Evolutionary conservation across 2,797 vertebrate genomes (phyloP), one percentile per base, ranked within the genome.

Genomic region (Rhynchotus rufescens): DNA sequence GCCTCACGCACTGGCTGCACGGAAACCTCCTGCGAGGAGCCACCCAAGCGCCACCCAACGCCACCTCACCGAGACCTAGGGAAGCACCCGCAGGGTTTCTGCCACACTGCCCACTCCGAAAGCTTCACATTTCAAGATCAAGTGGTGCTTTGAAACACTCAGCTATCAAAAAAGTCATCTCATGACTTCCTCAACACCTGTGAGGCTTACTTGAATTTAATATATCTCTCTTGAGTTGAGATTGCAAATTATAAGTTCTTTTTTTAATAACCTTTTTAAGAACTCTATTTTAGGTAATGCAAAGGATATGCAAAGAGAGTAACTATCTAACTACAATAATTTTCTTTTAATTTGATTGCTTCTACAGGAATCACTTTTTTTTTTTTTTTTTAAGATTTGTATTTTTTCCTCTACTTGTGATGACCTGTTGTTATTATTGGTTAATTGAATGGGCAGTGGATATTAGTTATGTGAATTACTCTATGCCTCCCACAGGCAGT

Each of bases 401-500:
- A 68, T 15, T 51, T 84, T 92, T 91, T 22, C 40, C n/a, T 85
- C 42, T 57, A n/a, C 13, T 67, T 90, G 52, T 57, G 47, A 78
- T 68, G 28, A 61, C 36, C 75, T 65, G 52, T 34, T 90, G 36
- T 49, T 75, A 81, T 90, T 89, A 92, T 60, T 86, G 87, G 79
- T 94, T 88, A 93, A 94, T 75, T 85, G 89, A 92, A 84, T 62
- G 75, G 40, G 59, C 76, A 86, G 54, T 47, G 79, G 72, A 74
- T 91, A 84, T 85, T 83, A 95, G 91, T 90, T 65, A 93, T 8
- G 15, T 38, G 57, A 72, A 49, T 86, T 42, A 76, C 49, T 32
- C 15, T 34, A 73, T 15, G 16, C 12, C 30, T 84, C 25, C 19
- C 38, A 42, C 69, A 64, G 42, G 72, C 5, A 78, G 22, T 1